A percentile compares a stretch with the other conserved stretches of the same genome.
phyloP scores from a whole-genome alignment of 2,797 vertebrate genomes.

The Phoeniculus purpureus region DNA sequence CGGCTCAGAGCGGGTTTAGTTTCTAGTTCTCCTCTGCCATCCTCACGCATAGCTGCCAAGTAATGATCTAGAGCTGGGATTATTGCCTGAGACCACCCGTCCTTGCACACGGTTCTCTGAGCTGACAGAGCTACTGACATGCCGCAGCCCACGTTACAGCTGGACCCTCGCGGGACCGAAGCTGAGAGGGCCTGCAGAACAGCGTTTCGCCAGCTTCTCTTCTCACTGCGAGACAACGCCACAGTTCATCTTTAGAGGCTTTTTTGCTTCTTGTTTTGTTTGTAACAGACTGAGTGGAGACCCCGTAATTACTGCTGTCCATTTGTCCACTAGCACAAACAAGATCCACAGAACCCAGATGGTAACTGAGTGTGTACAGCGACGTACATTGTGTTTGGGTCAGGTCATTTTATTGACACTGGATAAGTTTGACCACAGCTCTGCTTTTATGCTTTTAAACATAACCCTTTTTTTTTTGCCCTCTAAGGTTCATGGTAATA shows the following conservation, averaged over 20 bases:
- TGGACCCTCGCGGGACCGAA: slow-evolving; percentile 27
- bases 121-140: slow-evolving; percentile 11
- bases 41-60: slow-evolving; percentile 72
- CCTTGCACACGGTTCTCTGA: slow-evolving; percentile 52
- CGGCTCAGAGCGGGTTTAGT: background rate
- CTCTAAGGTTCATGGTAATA: background rate
- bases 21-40: slow-evolving; percentile 50
- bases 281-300: slow-evolving; percentile 42
- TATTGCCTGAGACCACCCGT: slow-evolving; percentile 75
- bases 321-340: slow-evolving; percentile 28
- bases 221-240: slow-evolving; percentile 62
- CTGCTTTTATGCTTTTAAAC: slow-evolving; percentile 14
- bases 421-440: slow-evolving; percentile 39
- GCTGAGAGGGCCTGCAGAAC: slow-evolving; percentile 24
- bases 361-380: background rate
- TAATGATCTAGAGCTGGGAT: slow-evolving; percentile 71
- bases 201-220: slow-evolving; percentile 48
- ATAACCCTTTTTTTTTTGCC: background rate
- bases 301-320: too few species aligned
- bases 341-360: slow-evolving; percentile 39
- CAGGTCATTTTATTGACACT: slow-evolving; percentile 45
- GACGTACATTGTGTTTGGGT: slow-evolving; percentile 33
- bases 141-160: slow-evolving; percentile 42
- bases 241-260: slow-evolving; percentile 62
- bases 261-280: slow-evolving; percentile 13